Evolutionary conservation across 2,888 invertebrate species (phyloP), one percentile per base, ranked within the genome.

Genomic region (Protophormia terraenovae): DNA sequence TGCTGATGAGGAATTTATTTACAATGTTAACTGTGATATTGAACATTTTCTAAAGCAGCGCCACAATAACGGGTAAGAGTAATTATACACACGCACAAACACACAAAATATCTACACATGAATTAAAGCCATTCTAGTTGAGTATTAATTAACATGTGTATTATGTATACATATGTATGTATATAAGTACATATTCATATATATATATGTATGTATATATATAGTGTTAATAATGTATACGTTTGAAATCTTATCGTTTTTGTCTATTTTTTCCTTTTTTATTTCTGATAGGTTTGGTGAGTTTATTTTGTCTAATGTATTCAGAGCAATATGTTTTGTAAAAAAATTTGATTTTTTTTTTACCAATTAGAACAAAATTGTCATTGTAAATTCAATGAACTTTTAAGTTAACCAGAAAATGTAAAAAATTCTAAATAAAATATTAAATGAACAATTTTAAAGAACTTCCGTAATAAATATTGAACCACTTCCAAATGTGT

Each of bases 11-110:
- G 91, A 93, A 87, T 93, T 93, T 89, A 90, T 93, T 62, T 89
- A 92, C 81, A 92, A 91, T 91, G 91, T 93, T 87, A 90, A 91
- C 83, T 88, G 88, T 86, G 93, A 93, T 89, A 91, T 93, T 86
- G 90, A 91, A 79, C 87, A 90, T 78, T 93, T 91, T 88, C 84
- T 93, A 83, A 89, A 90, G 79, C 90, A 91, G 75, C 89, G 89
- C 35, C 87, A 88, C 53, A 90, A 84, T 83, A 91, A 91, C 88
- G 90, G 93, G 93, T 93, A 89, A 91, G 91, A 77, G 69, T 64
- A 16, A 22, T 55, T 55, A 10, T 22, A 19, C 38, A 50, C 2
- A 55, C 19, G 12, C 3, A 71, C 41, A 32, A 3, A 19, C 41
- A 64, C 8, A 41, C 41, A 35, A 64, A 50, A 38, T 76, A 35